Evolutionary conservation across 2,113 vertebrate species (phyloP).

Genomic region (Hipposideros armiger): DNA sequence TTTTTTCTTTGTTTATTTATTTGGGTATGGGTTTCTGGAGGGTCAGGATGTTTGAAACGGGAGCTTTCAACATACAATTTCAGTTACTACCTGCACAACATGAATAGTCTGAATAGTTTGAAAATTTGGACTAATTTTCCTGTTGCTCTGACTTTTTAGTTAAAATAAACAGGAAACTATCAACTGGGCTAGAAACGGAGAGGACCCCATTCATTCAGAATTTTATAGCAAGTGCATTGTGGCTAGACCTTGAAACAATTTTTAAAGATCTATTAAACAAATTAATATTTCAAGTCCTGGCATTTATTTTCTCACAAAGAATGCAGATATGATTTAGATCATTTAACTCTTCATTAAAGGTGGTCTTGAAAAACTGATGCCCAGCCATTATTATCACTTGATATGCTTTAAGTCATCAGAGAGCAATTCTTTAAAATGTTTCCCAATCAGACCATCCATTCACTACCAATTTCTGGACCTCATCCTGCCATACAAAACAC

Average conservation of each 20-base stretch:
- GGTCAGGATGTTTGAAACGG: slow-evolving; percentile 13
- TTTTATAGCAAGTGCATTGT: neutral
- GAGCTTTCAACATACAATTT: slow-evolving; percentile 48
- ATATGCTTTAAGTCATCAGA: neutral
- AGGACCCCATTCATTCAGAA: neutral
- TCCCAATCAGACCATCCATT: neutral
- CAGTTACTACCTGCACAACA: neutral
- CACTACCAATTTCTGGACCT: neutral
- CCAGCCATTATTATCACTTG: neutral
- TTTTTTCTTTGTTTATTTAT: slow-evolving; percentile 27
- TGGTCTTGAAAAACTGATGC: neutral
- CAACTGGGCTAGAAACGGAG: neutral
- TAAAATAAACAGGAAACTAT: neutral
- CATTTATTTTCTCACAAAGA: neutral
- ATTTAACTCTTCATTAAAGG: slow-evolving; percentile 35
- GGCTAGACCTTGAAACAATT: neutral
- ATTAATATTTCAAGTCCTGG: slow-evolving; percentile 48
- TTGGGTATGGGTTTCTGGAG: neutral
- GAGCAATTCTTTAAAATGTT: neutral
- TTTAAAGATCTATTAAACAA: neutral
- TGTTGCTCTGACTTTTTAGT: neutral
- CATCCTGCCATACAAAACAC: neutral
- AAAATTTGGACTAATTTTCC: slow-evolving; percentile 38
- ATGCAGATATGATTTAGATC: neutral
- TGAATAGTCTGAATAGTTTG: neutral